Evolutionary conservation across 1,140 invertebrate genomes (phyloP).

Genomic region (Coelopa frigida): DNA sequence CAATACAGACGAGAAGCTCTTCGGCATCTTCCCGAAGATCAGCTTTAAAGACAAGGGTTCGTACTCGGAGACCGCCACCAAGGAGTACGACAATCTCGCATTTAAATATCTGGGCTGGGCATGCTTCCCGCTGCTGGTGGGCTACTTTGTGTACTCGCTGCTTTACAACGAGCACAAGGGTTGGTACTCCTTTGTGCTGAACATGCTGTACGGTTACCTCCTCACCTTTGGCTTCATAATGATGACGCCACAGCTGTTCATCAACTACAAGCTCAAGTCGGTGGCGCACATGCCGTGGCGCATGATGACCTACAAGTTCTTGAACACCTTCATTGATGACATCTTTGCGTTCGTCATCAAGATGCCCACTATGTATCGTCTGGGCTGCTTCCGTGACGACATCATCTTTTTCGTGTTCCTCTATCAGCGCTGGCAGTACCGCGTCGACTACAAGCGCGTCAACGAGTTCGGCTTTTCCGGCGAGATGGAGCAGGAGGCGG

Average conservation of each 20-base stretch:
- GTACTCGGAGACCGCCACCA: slow-evolving; percentile 92
- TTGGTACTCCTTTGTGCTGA: slow-evolving; percentile 92
- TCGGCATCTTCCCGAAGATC: slow-evolving; percentile 77
- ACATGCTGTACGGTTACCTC: slow-evolving; percentile 96
- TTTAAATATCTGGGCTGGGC: slow-evolving; percentile 96
- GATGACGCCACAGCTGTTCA: slow-evolving; percentile 99
- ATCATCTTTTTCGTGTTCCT: slow-evolving; percentile 98
- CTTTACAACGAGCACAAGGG: slow-evolving; percentile 97
- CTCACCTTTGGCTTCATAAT: slow-evolving; percentile 99
- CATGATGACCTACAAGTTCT: slow-evolving; percentile 99
- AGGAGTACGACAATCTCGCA: slow-evolving; percentile 89
- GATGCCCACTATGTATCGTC: slow-evolving; percentile 95
- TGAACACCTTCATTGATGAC: slow-evolving; percentile 99
- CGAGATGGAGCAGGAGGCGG: slow-evolving; percentile 56
- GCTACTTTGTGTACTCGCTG: slow-evolving; percentile 94
- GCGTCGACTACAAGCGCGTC: slow-evolving; percentile 84
- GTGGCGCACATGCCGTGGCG: slow-evolving; percentile 98
- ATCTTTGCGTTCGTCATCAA: slow-evolving; percentile 99
- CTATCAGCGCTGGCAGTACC: slow-evolving; percentile 98
- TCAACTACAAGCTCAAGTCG: slow-evolving; percentile 98
- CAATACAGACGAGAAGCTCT: slow-evolving; percentile 61
- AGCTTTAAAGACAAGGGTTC: slow-evolving; percentile 90
- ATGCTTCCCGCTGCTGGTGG: slow-evolving; percentile 84
- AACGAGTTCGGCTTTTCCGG: slow-evolving; percentile 95
- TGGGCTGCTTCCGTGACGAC: slow-evolving; percentile 96